Base-by-base conservation (phyloP, 2,888 invertebrate species). In the Microplitis deprimator region DNA sequence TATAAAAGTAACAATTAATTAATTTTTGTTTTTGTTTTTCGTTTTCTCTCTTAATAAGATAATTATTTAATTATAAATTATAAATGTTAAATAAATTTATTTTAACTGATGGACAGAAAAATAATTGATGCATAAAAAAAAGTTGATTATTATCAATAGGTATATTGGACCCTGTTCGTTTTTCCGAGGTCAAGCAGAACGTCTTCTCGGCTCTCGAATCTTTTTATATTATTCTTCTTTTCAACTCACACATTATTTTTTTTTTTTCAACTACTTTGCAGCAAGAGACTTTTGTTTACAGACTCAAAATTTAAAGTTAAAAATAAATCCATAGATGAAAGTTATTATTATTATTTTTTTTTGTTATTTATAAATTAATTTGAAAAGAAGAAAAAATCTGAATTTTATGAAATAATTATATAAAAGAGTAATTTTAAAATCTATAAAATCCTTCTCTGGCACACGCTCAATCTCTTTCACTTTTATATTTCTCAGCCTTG, bases 401-500 rank as follows among this genome's bases (percentile, higher is more conserved):
- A 29, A 65, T 13, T 50, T 29, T 10, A 41, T n/a, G 40, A 16
- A 38, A 39, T 50, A 29, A 39, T 70, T 17, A 41, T 41, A 68
- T 61, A 41, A 20, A 74, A 69, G 40, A 69, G 29, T 38, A 67
- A 67, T 67, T n/a, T n/a, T 38, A 16, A 20, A 10, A 59, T 20
- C n/a, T 67, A 40, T 20, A 50, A 67, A 10, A 60, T 60, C 67
- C 20, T 65, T 29, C 38, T 40, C 16, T 60, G 17, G 38, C 68
- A 68, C n/a, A 50, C 38, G 67, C 40, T 68, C 60, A 74, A 65
- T 59, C 73, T 73, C 73, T 73, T 73, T 73, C 65, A 73, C 73
- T 73, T 73, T 73, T 73, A 70, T 70, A 73, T 65, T 73, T 65
- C 73, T 73, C 65, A 73, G 73, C 73, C 73, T 73, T 73, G 73